Conservation (phyloP, 2,797 vertebrate genomes). For the Glyptemys insculpta region DNA sequence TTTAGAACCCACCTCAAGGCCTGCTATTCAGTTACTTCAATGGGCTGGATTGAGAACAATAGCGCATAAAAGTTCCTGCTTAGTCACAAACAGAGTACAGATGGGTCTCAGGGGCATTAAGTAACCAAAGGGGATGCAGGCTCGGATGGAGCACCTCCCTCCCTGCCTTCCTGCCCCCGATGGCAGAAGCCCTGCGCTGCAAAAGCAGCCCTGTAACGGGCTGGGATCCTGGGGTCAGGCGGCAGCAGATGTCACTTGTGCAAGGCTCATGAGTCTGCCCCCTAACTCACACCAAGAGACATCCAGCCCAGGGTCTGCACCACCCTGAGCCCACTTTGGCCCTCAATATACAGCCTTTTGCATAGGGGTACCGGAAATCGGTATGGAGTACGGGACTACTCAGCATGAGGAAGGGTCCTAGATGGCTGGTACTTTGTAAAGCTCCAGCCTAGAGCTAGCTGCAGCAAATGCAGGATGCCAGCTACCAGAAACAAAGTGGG, state of each 20-base stretch:
- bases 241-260: no score
- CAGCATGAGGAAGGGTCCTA: neutral
- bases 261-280: no score
- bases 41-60: neutral
- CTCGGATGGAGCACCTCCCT: neutral
- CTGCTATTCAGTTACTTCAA: neutral
- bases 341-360: neutral
- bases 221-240: neutral
- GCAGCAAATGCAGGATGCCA: neutral
- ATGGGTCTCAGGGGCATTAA: neutral
- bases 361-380: neutral
- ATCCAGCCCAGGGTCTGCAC: neutral
- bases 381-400: accelerated
- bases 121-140: neutral
- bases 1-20: neutral
- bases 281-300: neutral
- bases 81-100: neutral
- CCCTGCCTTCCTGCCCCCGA: neutral
- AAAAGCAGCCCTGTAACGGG: neutral
- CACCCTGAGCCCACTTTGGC: neutral
- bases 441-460: neutral
- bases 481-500: neutral
- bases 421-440: neutral
- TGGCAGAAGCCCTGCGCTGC: neutral
- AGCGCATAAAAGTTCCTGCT: neutral